Conservation (phyloP, 2,888 invertebrate species). For the Drosophila melanocephala region DNA sequence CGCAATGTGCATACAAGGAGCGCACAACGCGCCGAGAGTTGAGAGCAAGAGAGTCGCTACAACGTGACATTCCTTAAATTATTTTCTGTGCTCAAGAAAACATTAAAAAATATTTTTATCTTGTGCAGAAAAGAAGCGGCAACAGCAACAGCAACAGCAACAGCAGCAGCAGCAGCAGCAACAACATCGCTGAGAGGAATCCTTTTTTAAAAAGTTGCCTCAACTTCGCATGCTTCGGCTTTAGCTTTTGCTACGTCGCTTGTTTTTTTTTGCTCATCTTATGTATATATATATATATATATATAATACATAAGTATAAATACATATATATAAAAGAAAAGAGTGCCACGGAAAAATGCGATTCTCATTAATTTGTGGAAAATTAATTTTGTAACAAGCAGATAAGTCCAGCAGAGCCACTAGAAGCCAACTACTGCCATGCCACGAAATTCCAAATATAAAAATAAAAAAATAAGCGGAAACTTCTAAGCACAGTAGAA, state of each 20-base stretch:
- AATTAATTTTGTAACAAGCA: constrained; percentile 68
- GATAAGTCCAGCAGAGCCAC: constrained; percentile 42
- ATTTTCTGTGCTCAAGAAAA: constrained; percentile 81
- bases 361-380: constrained; percentile 71
- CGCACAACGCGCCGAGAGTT: constrained; percentile 32
- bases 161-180: constrained; percentile 8
- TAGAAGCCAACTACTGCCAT: neutral
- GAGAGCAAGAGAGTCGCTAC: constrained; percentile 54
- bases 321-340: constrained; percentile 25
- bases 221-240: constrained; percentile 32
- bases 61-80: constrained; percentile 81
- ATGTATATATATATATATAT: neutral
- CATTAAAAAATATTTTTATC: constrained; percentile 80
- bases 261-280: neutral
- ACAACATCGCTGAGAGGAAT: constrained; percentile 65
- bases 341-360: constrained; percentile 63
- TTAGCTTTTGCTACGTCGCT: constrained; percentile 8
- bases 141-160: constrained; percentile 10
- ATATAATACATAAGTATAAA: neutral
- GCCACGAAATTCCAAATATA: neutral
- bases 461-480: constrained; percentile 1
- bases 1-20: constrained; percentile 76
- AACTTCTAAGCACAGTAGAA: constrained; percentile 32
- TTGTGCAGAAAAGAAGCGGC: constrained; percentile 57
- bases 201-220: constrained; percentile 63